These are phyloP conservation scores for Burhinus bistriatus DNA, from an alignment of 2,113 vertebrate genomes.

Conservation along the genomic window DNA sequence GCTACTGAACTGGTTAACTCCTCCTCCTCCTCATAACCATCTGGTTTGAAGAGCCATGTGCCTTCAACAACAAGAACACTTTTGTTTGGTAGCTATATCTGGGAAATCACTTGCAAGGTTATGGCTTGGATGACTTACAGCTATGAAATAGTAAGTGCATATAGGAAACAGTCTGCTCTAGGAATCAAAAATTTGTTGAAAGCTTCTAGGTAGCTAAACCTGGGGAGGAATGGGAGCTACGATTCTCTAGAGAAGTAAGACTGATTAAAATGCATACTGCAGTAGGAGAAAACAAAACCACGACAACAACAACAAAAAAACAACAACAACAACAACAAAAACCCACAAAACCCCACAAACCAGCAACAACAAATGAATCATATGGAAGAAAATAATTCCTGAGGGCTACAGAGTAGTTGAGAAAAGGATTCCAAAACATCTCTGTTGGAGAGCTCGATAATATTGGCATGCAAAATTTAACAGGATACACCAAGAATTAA, in stretches of 20 bases:
- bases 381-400: neutral
- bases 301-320: too few species aligned
- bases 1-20: neutral
- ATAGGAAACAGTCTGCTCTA: neutral
- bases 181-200: neutral
- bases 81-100: neutral
- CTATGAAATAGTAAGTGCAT: neutral
- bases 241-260: neutral
- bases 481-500: conserved; percentile 18
- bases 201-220: neutral
- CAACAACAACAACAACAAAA: too few species aligned
- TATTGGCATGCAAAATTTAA: conserved; percentile 19
- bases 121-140: neutral
- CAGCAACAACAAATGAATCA: neutral
- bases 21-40: neutral
- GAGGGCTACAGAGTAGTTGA: neutral
- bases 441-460: neutral
- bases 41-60: neutral
- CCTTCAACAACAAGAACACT: neutral
- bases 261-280: neutral
- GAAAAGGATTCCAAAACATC: neutral
- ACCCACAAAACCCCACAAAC: neutral
- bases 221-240: neutral
- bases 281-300: neutral
- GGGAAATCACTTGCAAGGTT: neutral